These are phyloP conservation scores for Porites lutea DNA, from an alignment of 64 coral and sea anemone genomes.

Conservation along the genomic window DNA sequence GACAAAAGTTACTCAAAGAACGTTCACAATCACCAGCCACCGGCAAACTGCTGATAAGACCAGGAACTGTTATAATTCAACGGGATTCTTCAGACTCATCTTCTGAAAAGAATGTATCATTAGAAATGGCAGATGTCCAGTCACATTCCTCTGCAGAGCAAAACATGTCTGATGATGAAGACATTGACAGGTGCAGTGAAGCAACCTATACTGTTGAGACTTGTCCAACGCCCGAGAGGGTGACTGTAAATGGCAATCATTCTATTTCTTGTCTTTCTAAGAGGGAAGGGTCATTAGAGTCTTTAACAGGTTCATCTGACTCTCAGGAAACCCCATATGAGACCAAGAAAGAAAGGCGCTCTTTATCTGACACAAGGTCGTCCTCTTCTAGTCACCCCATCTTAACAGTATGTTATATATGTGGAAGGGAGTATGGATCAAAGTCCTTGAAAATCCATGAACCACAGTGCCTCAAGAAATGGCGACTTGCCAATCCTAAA, in stretches of 20 bases:
- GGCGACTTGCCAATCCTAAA: constrained; percentile 89
- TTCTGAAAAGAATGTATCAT: constrained; percentile 16
- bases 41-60: constrained; percentile 25
- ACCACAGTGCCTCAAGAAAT: constrained; percentile 94
- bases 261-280: neutral
- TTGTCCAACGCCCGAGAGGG: neutral
- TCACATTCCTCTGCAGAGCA: constrained; percentile 53
- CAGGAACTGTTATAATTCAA: constrained; percentile 23
- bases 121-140: constrained; percentile 25
- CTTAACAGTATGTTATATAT: constrained; percentile 91
- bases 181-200: constrained; percentile 27
- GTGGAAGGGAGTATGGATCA: constrained; percentile 94
- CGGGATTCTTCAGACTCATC: constrained; percentile 48
- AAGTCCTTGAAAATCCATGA: constrained; percentile 96
- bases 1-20: constrained; percentile 40
- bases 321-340: constrained; percentile 39
- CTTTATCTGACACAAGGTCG: constrained; percentile 31
- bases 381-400: constrained; percentile 76
- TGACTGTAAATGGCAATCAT: neutral
- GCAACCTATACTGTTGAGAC: neutral
- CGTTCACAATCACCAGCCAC: constrained; percentile 13
- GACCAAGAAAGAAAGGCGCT: neutral
- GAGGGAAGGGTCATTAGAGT: constrained; percentile 41
- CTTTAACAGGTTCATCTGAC: constrained; percentile 54
- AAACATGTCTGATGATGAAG: constrained; percentile 32